A percentile compares a stretch with the other conserved stretches of the same genome.
Conservation (phyloP, 2,797 vertebrate genomes). For the Cyclura pinguis region DNA sequence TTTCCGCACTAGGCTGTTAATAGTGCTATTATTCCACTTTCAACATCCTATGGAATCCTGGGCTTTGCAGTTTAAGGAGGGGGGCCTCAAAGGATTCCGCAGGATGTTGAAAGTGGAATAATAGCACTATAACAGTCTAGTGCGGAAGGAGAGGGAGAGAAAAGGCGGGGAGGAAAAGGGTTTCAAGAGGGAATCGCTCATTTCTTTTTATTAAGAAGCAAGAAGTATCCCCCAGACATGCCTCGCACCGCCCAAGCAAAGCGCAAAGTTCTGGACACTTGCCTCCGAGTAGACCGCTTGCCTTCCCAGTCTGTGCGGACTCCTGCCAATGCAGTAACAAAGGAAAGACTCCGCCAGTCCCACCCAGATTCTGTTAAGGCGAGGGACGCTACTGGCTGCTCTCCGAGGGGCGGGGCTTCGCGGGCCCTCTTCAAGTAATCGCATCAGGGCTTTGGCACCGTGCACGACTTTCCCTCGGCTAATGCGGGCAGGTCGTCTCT, state of each 20-base stretch:
- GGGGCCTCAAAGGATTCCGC: too few species aligned
- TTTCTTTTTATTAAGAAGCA: not conserved
- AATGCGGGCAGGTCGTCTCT: too few species aligned
- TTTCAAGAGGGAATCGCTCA: not conserved
- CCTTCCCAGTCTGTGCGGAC: not conserved
- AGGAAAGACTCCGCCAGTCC: not conserved
- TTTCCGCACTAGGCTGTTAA: too few species aligned
- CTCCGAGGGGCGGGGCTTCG: constrained; percentile 2
- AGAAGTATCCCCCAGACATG: not conserved
- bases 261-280: constrained; percentile 12
- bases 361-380: not conserved
- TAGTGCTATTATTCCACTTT: too few species aligned
- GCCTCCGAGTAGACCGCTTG: not conserved
- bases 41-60: too few species aligned
- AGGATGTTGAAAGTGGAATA: too few species aligned
- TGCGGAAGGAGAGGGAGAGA: not conserved
- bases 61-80: too few species aligned
- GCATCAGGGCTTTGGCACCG: not conserved
- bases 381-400: not conserved
- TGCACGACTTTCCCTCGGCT: not conserved
- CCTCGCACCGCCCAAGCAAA: not conserved
- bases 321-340: constrained; percentile 7
- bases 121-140: too few species aligned
- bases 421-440: not conserved
- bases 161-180: not conserved